These are phyloP conservation scores for Semnornis frantzii DNA, from an alignment of 2,113 vertebrate species.

Conservation along the genomic window DNA sequence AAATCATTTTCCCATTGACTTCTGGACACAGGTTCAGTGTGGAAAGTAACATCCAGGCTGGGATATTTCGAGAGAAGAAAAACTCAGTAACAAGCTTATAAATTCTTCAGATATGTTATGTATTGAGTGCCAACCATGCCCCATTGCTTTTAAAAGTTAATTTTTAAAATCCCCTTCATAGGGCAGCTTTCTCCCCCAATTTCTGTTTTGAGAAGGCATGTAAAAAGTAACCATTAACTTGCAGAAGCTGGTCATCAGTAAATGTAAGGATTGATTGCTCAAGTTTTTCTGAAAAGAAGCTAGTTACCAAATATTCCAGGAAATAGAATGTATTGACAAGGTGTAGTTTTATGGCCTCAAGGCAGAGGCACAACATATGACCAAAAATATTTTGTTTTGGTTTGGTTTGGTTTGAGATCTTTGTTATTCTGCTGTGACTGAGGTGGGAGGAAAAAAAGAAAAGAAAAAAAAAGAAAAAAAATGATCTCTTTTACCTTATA, in stretches of 20 bases:
- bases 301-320: not conserved
- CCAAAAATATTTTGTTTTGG: not conserved
- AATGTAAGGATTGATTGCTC: not conserved
- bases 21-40: not conserved
- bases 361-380: not conserved
- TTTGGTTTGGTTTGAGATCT: no score
- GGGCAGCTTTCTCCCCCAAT: not conserved
- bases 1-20: not conserved
- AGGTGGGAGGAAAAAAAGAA: not conserved
- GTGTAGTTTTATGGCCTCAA: not conserved
- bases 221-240: not conserved
- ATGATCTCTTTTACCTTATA: not conserved
- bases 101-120: not conserved
- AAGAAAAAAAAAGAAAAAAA: not conserved
- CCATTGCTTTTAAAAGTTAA: not conserved
- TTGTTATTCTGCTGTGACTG: not conserved
- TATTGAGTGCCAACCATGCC: not conserved
- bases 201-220: not conserved
- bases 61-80: not conserved
- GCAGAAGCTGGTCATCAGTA: not conserved
- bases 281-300: not conserved
- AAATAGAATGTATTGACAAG: accelerated
- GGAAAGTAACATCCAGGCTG: not conserved
- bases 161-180: not conserved
- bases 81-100: not conserved